Conservation (phyloP, 2,888 invertebrate species). For the Nowickia ferox region DNA sequence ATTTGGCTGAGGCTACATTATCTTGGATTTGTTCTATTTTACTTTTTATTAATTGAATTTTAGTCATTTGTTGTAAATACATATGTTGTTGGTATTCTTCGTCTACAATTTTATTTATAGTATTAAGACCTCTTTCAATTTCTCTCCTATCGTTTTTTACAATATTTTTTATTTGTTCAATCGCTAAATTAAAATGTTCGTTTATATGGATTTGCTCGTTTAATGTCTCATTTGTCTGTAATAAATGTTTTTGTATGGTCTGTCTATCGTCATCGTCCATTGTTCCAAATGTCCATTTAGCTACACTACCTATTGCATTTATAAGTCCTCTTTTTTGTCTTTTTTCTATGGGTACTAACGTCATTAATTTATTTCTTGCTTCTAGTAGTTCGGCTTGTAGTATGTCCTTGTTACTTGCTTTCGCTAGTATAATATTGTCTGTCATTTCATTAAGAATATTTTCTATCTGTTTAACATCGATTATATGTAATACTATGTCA, state of each 20-base stretch:
- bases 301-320: not conserved
- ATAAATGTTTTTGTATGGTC: constrained; percentile 3
- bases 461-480: constrained; percentile 13
- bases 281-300: not conserved
- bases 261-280: constrained; percentile 18
- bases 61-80: no score
- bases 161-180: not conserved
- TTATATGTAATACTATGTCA: no score
- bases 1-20: no score
- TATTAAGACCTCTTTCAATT: no score
- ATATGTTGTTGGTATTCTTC: no score
- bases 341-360: no score
- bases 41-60: no score
- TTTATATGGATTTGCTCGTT: not conserved
- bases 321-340: constrained; percentile 1
- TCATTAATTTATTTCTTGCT: no score
- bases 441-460: constrained; percentile 10
- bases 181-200: not conserved
- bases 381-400: constrained; percentile 3
- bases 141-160: no score
- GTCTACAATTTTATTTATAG: no score
- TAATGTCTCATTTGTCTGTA: not conserved
- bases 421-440: not conserved
- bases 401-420: not conserved
- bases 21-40: no score